Evolutionary conservation across 1,140 invertebrate genomes (phyloP).

Genomic region (Calephelis nemesis): DNA sequence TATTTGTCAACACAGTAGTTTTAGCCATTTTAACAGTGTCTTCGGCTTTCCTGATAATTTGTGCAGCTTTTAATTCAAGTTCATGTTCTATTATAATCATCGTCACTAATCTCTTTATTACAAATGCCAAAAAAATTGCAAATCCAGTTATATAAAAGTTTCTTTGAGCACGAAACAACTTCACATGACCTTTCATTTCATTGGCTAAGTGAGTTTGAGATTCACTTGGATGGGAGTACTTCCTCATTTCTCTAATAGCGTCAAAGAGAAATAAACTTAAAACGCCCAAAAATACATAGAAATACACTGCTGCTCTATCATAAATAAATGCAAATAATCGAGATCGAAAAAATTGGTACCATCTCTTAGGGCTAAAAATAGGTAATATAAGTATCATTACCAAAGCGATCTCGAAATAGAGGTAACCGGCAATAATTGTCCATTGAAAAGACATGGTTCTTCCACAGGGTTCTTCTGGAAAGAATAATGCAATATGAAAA

Average conservation of each 20-base stretch:
- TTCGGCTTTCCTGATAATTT: constrained; percentile 67
- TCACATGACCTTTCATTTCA: constrained; percentile 67
- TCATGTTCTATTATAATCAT: constrained; percentile 73
- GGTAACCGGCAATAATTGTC: constrained; percentile 67
- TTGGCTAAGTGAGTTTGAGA: constrained; percentile 41
- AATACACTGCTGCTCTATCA: constrained; percentile 56
- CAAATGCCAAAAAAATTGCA: constrained; percentile 70
- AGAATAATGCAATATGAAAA: too few relatives aligned
- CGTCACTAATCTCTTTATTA: constrained; percentile 59
- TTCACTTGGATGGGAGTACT: constrained; percentile 55
- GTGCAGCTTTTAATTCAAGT: constrained; percentile 56
- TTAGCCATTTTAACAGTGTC: constrained; percentile 56
- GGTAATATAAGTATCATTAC: constrained; percentile 64
- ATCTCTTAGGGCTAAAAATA: constrained; percentile 65
- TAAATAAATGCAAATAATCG: constrained; percentile 55
- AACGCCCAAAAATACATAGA: constrained; percentile 60
- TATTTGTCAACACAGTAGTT: constrained; percentile 45
- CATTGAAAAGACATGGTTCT: constrained; percentile 67
- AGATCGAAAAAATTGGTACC: constrained; percentile 63
- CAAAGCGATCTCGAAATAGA: constrained; percentile 64
- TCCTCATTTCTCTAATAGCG: constrained; percentile 69
- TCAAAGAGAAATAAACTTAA: constrained; percentile 62
- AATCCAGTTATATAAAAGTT: constrained; percentile 75
- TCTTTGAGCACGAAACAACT: constrained; percentile 70
- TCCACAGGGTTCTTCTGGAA: too few relatives aligned